A percentile compares a stretch with the other conserved stretches of the same genome.
Conservation (phyloP, 2,888 invertebrate species). For the Drosophila anomalipes region DNA sequence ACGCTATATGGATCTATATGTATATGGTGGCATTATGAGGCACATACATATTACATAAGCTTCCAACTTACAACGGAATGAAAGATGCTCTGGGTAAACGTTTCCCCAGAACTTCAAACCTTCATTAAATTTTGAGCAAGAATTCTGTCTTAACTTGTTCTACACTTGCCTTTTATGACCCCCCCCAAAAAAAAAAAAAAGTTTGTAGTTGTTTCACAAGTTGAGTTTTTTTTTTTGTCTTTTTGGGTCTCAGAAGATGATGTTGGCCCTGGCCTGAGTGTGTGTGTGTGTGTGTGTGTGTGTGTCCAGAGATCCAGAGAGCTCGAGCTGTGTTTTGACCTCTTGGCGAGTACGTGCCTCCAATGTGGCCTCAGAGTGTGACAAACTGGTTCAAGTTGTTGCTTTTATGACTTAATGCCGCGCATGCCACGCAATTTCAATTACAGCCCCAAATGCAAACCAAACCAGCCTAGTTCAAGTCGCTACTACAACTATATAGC, state of each 20-base stretch:
- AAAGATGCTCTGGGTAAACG: conserved; percentile 45
- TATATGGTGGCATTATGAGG: conserved; percentile 11
- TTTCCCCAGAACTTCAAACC: conserved; percentile 66
- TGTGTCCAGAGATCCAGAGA: conserved; percentile 54
- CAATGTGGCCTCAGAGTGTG: conserved; percentile 82
- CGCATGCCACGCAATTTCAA: conserved; percentile 80
- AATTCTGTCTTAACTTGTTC: conserved; percentile 75
- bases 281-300: conserved; percentile 19
- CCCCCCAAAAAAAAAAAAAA: conserved; percentile 15
- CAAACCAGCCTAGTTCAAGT: conserved; percentile 37
- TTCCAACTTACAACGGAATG: conserved; percentile 16
- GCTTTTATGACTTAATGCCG: conserved; percentile 79
- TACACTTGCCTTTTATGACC: conserved; percentile 76
- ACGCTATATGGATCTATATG: conserved; percentile 28
- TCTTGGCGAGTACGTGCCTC: conserved; percentile 76
- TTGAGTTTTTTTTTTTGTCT: conserved; percentile 52
- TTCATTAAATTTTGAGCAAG: conserved; percentile 76
- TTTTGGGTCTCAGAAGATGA: conserved; percentile 23
- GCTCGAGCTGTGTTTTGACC: conserved; percentile 75
- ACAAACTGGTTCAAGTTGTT: conserved; percentile 78
- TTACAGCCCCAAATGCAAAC: conserved; percentile 47
- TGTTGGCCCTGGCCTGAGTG: conserved; percentile 19
- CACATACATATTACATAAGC: conserved; percentile 41
- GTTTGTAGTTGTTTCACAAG: conserved; percentile 22
- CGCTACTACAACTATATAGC: conserved; percentile 3